phyloP scores from a whole-genome alignment of 2,888 invertebrate genomes.

The Periphyllus acericola region DNA sequence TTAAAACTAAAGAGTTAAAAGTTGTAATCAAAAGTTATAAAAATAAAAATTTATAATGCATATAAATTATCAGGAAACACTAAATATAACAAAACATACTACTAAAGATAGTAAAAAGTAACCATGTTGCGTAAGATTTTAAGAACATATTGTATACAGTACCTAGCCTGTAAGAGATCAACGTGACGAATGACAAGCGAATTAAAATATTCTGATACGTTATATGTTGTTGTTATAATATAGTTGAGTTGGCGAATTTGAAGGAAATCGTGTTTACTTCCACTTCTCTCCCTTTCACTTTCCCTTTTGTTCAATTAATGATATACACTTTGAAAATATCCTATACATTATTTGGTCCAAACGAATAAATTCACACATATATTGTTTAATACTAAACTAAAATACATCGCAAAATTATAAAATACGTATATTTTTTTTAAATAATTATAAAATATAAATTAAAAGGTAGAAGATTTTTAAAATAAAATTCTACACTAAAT shows the following conservation, averaged over 20 bases:
- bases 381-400: not conserved
- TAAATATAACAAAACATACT: not conserved
- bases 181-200: conserved; percentile 47
- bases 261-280: conserved; percentile 51
- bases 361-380: conserved; percentile 27
- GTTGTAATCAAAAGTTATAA: not conserved
- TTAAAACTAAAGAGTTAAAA: not conserved
- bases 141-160: conserved; percentile 2
- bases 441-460: too few relatives aligned
- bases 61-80: not conserved
- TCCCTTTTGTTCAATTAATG: conserved; percentile 47
- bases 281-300: conserved; percentile 58
- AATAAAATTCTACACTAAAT: too few relatives aligned
- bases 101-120: not conserved
- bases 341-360: conserved; percentile 2
- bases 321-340: conserved; percentile 19
- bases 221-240: conserved; percentile 25
- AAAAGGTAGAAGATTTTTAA: too few relatives aligned
- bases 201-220: conserved; percentile 57
- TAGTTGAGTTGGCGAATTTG: conserved; percentile 20
- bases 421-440: too few relatives aligned
- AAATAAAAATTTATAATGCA: not conserved
- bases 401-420: not conserved
- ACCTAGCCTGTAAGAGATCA: not conserved
- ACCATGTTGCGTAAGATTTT: not conserved